Conservation (phyloP, 2,113 vertebrate species). For the Cryptoleucopteryx plumbea region DNA sequence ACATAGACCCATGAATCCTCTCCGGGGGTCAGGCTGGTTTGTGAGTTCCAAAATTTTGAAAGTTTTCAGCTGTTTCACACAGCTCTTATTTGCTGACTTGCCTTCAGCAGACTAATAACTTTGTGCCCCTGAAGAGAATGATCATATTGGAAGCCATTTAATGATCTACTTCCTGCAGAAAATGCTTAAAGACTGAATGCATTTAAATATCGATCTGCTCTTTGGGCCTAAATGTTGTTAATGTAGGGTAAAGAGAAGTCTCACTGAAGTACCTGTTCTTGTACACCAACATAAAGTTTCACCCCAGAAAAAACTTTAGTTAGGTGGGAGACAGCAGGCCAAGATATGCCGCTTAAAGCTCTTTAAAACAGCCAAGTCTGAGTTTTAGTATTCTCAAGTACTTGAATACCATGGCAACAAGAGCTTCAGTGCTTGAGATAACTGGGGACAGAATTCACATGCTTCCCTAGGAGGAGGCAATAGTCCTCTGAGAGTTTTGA, state of each 20-base stretch:
- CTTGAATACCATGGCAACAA: conserved; percentile 15
- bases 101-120: background rate
- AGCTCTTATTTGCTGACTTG: background rate
- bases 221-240: background rate
- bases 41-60: background rate
- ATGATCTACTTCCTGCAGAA: background rate
- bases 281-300: background rate
- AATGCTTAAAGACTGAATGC: background rate
- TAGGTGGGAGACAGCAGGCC: background rate
- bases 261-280: background rate
- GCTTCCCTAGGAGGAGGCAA: background rate
- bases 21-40: background rate
- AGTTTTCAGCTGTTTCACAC: background rate
- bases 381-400: background rate
- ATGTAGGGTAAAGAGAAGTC: background rate
- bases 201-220: background rate
- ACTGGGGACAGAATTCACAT: background rate
- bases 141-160: background rate
- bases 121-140: background rate
- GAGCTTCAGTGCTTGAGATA: background rate
- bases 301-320: background rate
- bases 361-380: background rate
- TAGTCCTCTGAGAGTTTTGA: background rate
- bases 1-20: background rate
- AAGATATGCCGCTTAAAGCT: background rate